Evolutionary conservation across 2,888 invertebrate genomes (phyloP).

Genomic region (Azorinus chamasolen): DNA sequence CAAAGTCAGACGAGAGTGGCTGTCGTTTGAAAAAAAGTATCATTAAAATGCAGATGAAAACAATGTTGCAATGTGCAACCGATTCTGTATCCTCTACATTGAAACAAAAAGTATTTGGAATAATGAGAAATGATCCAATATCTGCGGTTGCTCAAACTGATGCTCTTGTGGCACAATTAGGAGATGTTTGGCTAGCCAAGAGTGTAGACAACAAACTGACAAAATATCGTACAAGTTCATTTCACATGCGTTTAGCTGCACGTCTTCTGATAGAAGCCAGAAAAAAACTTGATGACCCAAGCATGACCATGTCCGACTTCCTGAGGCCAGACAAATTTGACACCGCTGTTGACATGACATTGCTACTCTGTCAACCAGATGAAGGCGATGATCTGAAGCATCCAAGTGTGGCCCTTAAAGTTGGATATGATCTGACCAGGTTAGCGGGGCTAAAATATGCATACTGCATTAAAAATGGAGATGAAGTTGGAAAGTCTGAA

Average conservation of each 20-base stretch:
- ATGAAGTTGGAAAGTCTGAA: constrained; percentile 5
- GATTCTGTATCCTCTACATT: no score
- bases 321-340: constrained; percentile 14
- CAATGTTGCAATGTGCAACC: no score
- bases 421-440: constrained; percentile 11
- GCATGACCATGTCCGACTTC: constrained; percentile 8
- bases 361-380: constrained; percentile 12
- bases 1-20: no score
- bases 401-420: constrained; percentile 21
- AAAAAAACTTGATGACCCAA: constrained; percentile 7
- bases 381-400: constrained; percentile 19
- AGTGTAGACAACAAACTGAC: background rate
- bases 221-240: background rate
- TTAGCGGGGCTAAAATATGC: constrained; percentile 4
- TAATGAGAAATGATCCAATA: constrained; percentile 12
- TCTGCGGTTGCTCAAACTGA: background rate
- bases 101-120: constrained; percentile 2
- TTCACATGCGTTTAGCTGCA: constrained; percentile 15
- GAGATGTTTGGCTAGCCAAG: constrained; percentile 8
- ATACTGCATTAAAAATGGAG: constrained; percentile 2
- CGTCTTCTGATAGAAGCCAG: constrained; percentile 4
- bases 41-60: no score
- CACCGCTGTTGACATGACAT: background rate
- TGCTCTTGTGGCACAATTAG: constrained; percentile 1
- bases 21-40: no score